Evolutionary conservation across 2,888 invertebrate species (phyloP).

Genomic region (Adelphocoris suturalis): DNA sequence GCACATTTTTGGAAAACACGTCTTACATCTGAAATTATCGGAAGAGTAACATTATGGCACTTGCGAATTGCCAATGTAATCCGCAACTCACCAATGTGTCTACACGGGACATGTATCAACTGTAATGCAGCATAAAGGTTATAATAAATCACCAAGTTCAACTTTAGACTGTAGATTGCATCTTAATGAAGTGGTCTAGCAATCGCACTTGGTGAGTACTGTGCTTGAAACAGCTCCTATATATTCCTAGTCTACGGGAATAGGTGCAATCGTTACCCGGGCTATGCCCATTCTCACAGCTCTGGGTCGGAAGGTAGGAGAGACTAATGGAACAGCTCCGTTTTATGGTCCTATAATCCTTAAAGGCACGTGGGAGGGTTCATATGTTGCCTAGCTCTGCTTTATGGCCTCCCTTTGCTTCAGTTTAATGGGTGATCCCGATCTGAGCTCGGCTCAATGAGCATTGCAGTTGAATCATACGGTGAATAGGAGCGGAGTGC

Average conservation of each 20-base stretch:
- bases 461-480: not conserved
- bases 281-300: not conserved
- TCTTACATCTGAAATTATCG: too few relatives aligned
- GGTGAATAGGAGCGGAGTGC: not conserved
- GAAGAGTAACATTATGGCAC: too few relatives aligned
- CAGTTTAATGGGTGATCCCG: conserved; percentile 20
- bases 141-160: not conserved
- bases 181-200: not conserved
- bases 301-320: not conserved
- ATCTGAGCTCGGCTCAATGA: not conserved
- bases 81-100: too few relatives aligned
- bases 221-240: not conserved
- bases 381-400: not conserved
- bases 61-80: too few relatives aligned
- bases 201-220: not conserved
- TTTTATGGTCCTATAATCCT: conserved; percentile 18
- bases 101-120: too few relatives aligned
- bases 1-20: too few relatives aligned
- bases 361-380: conserved; percentile 10
- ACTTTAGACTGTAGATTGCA: not conserved
- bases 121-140: too few relatives aligned
- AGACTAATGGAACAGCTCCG: not conserved
- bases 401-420: conserved; percentile 14
- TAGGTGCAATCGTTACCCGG: not conserved
- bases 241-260: not conserved